Conservation (phyloP, 2,113 vertebrate species). For the Dasyurus viverrinus region DNA sequence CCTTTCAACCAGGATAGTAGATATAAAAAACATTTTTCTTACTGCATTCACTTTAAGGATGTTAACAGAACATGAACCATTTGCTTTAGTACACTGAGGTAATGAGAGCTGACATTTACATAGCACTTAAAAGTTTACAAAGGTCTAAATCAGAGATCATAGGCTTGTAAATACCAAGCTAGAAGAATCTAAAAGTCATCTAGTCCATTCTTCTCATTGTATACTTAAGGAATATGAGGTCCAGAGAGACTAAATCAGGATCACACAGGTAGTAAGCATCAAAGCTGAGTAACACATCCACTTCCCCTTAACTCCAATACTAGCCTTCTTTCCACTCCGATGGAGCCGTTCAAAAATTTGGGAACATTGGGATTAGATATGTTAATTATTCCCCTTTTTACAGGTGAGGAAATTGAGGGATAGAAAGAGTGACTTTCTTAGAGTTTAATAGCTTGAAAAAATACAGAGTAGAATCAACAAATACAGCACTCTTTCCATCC, state of each 20-base stretch:
- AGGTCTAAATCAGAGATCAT: background rate
- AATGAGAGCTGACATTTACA: background rate
- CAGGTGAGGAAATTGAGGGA: background rate
- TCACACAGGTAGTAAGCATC: background rate
- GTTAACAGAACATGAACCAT: background rate
- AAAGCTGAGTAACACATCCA: background rate
- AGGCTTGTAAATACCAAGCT: accelerated
- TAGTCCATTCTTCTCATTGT: background rate
- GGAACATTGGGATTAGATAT: background rate
- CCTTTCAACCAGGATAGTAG: background rate
- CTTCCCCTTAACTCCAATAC: background rate
- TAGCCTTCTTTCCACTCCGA: background rate
- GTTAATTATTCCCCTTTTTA: background rate
- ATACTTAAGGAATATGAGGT: background rate
- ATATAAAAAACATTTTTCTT: background rate
- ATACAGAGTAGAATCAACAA: background rate
- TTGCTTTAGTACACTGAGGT: background rate
- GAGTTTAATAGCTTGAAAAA: background rate
- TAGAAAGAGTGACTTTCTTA: background rate
- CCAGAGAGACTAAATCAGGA: background rate
- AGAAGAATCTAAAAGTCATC: background rate
- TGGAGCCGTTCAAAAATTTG: background rate
- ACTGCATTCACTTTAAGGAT: background rate
- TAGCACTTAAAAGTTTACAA: background rate
- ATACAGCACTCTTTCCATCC: background rate